Evolutionary conservation across 2,113 vertebrate genomes (phyloP).

Genomic region (Rhynchopsitta pachyrhyncha): DNA sequence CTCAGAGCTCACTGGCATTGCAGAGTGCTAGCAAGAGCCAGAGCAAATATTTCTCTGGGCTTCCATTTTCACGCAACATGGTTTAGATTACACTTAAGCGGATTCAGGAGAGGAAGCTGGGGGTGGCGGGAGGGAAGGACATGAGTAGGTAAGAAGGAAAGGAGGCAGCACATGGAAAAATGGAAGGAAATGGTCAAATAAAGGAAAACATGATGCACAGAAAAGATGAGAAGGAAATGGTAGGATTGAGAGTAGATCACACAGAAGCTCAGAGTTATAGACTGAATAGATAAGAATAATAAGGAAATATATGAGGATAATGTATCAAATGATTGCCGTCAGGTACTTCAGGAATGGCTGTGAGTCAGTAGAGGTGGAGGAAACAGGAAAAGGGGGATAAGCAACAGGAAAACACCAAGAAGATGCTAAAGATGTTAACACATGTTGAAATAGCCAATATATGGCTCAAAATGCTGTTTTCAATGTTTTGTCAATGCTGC

Average conservation of each 20-base stretch:
- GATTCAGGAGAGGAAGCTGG: constrained; percentile 57
- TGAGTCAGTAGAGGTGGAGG: background rate
- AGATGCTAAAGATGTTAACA: background rate
- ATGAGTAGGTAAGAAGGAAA: background rate
- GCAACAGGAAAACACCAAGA: background rate
- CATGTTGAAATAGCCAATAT: background rate
- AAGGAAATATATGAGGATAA: background rate
- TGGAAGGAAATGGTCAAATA: background rate
- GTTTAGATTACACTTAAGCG: constrained; percentile 53
- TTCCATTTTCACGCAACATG: constrained; percentile 8
- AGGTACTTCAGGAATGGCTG: background rate
- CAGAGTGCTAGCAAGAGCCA: background rate
- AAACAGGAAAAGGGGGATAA: background rate
- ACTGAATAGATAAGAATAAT: background rate
- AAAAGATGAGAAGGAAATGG: background rate
- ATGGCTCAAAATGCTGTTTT: background rate
- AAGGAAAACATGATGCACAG: background rate
- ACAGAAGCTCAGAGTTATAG: background rate
- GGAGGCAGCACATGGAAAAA: background rate
- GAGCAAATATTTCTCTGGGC: constrained; percentile 54
- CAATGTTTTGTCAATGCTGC: background rate
- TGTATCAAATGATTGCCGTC: background rate
- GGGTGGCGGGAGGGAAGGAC: background rate
- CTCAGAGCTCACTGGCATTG: constrained; percentile 44
- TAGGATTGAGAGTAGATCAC: background rate